Base-by-base conservation (phyloP, 2,888 invertebrate species). In the Phyllotreta striolata region DNA sequence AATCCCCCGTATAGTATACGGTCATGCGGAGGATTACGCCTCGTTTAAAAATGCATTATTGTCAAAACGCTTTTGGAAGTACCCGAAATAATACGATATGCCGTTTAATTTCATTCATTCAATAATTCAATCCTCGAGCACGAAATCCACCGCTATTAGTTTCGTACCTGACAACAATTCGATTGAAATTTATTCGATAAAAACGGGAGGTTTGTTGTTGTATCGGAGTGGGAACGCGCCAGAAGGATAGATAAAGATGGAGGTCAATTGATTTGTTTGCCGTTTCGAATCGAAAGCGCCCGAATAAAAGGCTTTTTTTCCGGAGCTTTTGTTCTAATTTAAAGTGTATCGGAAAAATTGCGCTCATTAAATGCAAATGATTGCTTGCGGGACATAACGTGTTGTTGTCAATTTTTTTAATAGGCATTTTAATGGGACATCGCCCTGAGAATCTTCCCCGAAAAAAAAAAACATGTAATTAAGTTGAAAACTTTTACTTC, bases 11-110 rank as follows among this genome's bases (percentile, higher is more conserved):
- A 58, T 55, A 67, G 65, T 64, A 64, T 62, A 62, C 60, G 52
- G 58, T 47, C 63, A 63, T 59, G 62, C 62, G 46, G 47, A 56
- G 67, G 67, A 69, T 69, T 68, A 67, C 24, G 39, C 39, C 51
- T 55, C 62, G 67, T 66, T 62, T 57, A 66, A 66, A 67, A 69
- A 69, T 69, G 61, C 63, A 67, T 69, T 54, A 65, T 63, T 61
- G 24, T 24, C 24, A 24, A 51, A 59, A 61, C 65, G 56, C 24
- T 24, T 24, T 54, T 62, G 51, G 34, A 60, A 60, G 55, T 51
- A 67, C 51, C 51, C 66, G 58, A 64, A 55, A 59, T 64, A 62
- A 64, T 64, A 49, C 44, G 49, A 56, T 61, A 47, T 47, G 60
- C 24, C 24, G 47, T 37, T 38, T 51, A 52, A 39, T 24, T 51